phyloP scores from a whole-genome alignment of 2,888 invertebrate genomes.

The Volucella inanis region DNA sequence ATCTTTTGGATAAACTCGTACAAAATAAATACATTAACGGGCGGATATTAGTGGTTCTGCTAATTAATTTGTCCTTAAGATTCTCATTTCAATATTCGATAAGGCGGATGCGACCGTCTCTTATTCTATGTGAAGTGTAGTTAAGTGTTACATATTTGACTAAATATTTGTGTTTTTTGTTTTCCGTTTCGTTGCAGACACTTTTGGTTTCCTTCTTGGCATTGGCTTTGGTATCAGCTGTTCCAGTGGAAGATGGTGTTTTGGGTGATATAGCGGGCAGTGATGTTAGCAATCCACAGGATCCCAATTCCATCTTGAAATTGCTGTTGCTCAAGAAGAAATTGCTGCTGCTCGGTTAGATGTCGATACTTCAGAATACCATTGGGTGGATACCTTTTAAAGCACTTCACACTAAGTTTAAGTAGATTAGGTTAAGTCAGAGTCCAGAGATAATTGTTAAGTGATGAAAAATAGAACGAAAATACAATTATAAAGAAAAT shows the following conservation, averaged over 20 bases:
- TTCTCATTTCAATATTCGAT: constrained; percentile 10
- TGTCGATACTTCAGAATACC: constrained; percentile 14
- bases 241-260: constrained; percentile 60
- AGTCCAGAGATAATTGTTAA: constrained; percentile 46
- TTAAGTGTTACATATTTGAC: constrained; percentile 28
- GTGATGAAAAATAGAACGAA: constrained; percentile 34
- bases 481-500: background rate
- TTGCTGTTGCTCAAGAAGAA: constrained; percentile 66
- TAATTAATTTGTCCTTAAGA: constrained; percentile 33
- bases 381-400: constrained; percentile 47
- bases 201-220: constrained; percentile 60
- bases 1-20: background rate
- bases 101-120: background rate
- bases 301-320: constrained; percentile 51
- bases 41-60: background rate
- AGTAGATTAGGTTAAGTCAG: constrained; percentile 39
- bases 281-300: constrained; percentile 60
- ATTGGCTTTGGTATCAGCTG: constrained; percentile 55
- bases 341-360: constrained; percentile 55
- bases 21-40: too few species aligned
- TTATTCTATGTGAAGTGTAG: constrained; percentile 19
- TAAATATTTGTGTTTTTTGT: constrained; percentile 7
- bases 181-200: constrained; percentile 48
- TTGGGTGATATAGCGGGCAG: constrained; percentile 52
- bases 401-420: constrained; percentile 32